Evolutionary conservation across 2,113 vertebrate species (phyloP).

Genomic region (Calyptomena viridis): DNA sequence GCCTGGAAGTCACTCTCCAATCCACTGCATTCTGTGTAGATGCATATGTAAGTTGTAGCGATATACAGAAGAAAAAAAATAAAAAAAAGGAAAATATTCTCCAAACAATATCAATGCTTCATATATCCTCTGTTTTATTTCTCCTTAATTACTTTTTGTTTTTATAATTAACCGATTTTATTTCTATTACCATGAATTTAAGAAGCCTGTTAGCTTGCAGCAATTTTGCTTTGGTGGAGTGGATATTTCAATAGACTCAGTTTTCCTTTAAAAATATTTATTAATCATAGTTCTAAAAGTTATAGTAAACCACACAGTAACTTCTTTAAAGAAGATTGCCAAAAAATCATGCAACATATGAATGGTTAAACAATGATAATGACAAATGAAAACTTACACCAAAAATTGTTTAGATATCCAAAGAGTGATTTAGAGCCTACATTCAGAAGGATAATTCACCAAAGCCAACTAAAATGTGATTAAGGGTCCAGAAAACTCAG

Average conservation of each 20-base stretch:
- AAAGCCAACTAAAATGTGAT: background rate
- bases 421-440: background rate
- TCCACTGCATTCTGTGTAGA: background rate
- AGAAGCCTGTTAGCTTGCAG: background rate
- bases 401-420: background rate
- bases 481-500: background rate
- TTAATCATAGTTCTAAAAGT: background rate
- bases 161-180: background rate
- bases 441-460: background rate
- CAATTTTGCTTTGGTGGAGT: background rate
- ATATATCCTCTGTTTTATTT: background rate
- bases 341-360: background rate
- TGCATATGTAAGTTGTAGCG: background rate
- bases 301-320: background rate
- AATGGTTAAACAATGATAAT: background rate
- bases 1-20: background rate
- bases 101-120: accelerated
- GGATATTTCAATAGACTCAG: background rate
- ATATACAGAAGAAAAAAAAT: background rate
- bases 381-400: background rate
- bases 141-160: background rate
- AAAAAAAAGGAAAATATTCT: background rate
- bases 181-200: background rate
- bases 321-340: background rate
- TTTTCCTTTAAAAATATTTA: background rate